phyloP scores from a whole-genome alignment of 1,140 invertebrate species.

The Armadillidium nasatum region DNA sequence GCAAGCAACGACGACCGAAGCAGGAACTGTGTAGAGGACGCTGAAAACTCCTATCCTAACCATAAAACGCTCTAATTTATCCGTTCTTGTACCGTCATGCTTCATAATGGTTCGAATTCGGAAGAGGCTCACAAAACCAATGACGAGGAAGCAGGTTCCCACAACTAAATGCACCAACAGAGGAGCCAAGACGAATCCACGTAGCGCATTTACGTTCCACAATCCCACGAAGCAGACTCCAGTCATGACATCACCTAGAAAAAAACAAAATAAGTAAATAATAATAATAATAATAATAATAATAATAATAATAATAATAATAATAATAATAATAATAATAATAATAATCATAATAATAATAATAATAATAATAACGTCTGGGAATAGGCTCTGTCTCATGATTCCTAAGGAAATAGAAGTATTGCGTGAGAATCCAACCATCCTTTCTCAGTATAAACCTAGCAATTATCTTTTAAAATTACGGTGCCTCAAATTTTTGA shows the following conservation, averaged over 20 bases:
- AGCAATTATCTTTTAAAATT: too few species aligned
- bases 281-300: too few species aligned
- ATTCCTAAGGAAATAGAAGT: too few species aligned
- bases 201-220: slow-evolving; percentile 79
- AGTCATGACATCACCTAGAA: slow-evolving; percentile 82
- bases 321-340: too few species aligned
- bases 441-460: too few species aligned
- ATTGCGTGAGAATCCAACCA: too few species aligned
- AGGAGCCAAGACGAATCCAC: slow-evolving; percentile 83
- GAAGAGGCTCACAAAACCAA: slow-evolving; percentile 55
- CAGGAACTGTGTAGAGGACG: slow-evolving; percentile 92
- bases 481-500: too few species aligned
- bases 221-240: slow-evolving; percentile 95
- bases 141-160: slow-evolving; percentile 86
- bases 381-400: too few species aligned
- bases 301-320: too few species aligned
- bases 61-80: slow-evolving; percentile 53
- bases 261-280: too few species aligned
- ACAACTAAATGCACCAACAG: slow-evolving; percentile 86
- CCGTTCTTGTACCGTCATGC: slow-evolving; percentile 48
- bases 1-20: slow-evolving; percentile 89
- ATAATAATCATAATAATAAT: too few species aligned
- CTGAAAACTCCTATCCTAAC: slow-evolving; percentile 61
- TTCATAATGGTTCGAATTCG: slow-evolving; percentile 50
- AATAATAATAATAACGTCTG: too few species aligned